A percentile compares a stretch with the other conserved stretches of the same genome.
Evolutionary conservation across 2,113 vertebrate genomes (phyloP).

Genomic region (Syngnathoides biaculeatus): DNA sequence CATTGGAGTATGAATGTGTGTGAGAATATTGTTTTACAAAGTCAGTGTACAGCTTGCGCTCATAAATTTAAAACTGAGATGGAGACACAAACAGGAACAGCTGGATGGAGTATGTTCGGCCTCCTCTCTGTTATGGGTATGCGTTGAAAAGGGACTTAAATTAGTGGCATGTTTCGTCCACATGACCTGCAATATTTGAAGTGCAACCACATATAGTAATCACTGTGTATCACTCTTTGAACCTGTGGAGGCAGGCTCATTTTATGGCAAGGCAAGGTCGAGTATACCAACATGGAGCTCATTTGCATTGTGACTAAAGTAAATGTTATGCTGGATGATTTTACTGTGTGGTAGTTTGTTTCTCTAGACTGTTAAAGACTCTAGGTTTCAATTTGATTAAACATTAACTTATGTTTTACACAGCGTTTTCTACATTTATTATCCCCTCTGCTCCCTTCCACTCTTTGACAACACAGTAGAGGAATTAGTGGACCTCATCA

Average conservation of each 20-base stretch:
- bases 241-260: neutral
- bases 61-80: neutral
- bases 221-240: conserved; percentile 5
- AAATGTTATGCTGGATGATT: conserved; percentile 35
- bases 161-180: conserved; percentile 47
- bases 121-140: conserved; percentile 28
- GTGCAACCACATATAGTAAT: conserved; percentile 33
- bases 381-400: conserved; percentile 33
- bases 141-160: conserved; percentile 36
- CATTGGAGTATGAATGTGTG: neutral
- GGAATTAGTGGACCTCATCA: neutral
- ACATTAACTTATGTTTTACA: conserved; percentile 52
- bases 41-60: neutral
- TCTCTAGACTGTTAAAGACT: conserved; percentile 19
- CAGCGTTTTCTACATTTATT: neutral
- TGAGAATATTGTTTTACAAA: neutral
- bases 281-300: conserved; percentile 9
- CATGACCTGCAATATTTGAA: conserved; percentile 23
- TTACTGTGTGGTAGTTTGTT: conserved; percentile 7
- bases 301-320: conserved; percentile 11
- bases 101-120: conserved; percentile 28
- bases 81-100: conserved; percentile 1
- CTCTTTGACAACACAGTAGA: neutral
- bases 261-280: conserved; percentile 10
- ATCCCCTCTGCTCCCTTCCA: conserved; percentile 10